Conservation (phyloP, 2,797 vertebrate species). For the Onychomys leucogaster region DNA sequence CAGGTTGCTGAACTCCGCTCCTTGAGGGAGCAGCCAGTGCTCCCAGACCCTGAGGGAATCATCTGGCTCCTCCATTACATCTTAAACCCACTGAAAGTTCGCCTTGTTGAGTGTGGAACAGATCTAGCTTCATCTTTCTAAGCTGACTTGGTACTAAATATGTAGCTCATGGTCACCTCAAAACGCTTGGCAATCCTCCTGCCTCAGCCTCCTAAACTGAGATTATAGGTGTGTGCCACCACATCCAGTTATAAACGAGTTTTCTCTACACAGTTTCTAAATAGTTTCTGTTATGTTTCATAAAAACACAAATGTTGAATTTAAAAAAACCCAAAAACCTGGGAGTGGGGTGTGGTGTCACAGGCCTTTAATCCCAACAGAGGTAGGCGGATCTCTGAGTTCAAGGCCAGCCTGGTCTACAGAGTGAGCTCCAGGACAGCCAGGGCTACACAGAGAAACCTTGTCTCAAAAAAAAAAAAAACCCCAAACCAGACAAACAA, state of each 20-base stretch:
- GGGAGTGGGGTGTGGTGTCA: too few relatives aligned
- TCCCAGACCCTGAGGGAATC: not conserved
- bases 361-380: not conserved
- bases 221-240: not conserved
- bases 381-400: too few relatives aligned
- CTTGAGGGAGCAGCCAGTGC: not conserved
- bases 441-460: not conserved
- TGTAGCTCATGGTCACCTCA: not conserved
- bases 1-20: not conserved
- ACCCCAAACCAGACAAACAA: not conserved
- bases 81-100: not conserved
- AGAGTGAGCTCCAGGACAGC: not conserved
- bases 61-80: not conserved
- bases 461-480: too few relatives aligned
- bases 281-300: not conserved
- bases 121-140: not conserved
- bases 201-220: not conserved
- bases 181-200: not conserved
- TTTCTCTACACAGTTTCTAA: constrained; percentile 9
- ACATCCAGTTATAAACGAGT: not conserved
- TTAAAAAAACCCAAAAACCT: too few relatives aligned
- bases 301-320: not conserved
- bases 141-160: not conserved
- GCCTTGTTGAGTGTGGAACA: not conserved
- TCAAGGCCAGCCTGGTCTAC: not conserved